A percentile compares a stretch with the other conserved stretches of the same genome.
These are phyloP conservation scores for Cirrhinus mrigala DNA, from an alignment of 2,797 vertebrate genomes.

Conservation along the genomic window DNA sequence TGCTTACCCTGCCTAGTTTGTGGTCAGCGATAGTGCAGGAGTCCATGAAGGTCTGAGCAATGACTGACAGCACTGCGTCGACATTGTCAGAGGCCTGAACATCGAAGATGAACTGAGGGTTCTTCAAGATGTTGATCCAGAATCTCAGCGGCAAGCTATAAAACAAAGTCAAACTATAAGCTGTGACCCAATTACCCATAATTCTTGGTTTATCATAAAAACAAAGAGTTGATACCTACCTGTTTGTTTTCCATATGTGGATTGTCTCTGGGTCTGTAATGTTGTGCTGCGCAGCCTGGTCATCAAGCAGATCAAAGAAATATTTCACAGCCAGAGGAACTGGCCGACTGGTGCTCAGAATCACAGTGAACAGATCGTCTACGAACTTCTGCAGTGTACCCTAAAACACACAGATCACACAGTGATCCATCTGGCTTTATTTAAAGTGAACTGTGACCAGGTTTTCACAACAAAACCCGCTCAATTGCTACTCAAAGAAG, in stretches of 20 bases:
- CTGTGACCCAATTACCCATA: not conserved
- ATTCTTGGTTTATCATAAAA: not conserved
- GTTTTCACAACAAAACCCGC: no score
- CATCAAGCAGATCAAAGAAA: slow-evolving; percentile 96
- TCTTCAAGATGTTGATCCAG: slow-evolving; percentile 99
- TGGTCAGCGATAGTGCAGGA: slow-evolving; percentile 97
- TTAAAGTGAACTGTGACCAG: slow-evolving; percentile 68
- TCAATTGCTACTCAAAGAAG: no score
- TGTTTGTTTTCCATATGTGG: slow-evolving; percentile 99
- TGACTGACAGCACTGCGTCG: slow-evolving; percentile 94
- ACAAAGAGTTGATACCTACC: slow-evolving; percentile 72
- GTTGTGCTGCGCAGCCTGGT: slow-evolving; percentile 88
- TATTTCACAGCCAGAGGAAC: slow-evolving; percentile 96
- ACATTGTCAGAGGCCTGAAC: slow-evolving; percentile 94
- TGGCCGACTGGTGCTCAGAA: slow-evolving; percentile 92
- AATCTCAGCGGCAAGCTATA: slow-evolving; percentile 91
- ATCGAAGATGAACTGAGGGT: slow-evolving; percentile 96
- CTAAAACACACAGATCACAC: slow-evolving; percentile 69
- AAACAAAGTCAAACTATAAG: slow-evolving; percentile 10
- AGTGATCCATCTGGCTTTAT: slow-evolving; percentile 41
- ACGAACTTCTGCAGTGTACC: slow-evolving; percentile 98
- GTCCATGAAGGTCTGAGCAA: slow-evolving; percentile 98
- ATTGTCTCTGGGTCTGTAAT: slow-evolving; percentile 91
- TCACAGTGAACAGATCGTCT: slow-evolving; percentile 95
- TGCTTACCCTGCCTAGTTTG: slow-evolving; percentile 92